phyloP scores from a whole-genome alignment of 2,888 invertebrate genomes.

The Mythimna loreyi region DNA sequence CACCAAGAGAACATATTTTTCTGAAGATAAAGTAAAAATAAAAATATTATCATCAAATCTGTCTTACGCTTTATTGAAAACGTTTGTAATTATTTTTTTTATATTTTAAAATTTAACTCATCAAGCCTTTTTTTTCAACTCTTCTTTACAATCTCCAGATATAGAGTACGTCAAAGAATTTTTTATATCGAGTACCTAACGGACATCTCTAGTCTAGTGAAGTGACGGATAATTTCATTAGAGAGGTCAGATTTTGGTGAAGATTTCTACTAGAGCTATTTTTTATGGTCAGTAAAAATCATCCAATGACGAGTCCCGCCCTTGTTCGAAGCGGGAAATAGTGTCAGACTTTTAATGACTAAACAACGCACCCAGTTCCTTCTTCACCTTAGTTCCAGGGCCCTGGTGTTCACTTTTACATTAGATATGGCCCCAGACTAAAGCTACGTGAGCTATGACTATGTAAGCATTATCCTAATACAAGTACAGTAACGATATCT shows the following conservation, averaged over 20 bases:
- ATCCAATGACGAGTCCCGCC: too few species aligned
- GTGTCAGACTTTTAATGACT: too few species aligned
- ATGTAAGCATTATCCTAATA: neutral
- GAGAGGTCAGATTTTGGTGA: neutral
- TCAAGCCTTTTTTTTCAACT: neutral
- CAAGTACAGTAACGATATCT: neutral
- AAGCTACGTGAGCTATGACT: too few species aligned
- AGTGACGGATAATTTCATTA: neutral
- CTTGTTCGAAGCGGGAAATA: too few species aligned
- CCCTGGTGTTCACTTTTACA: too few species aligned
- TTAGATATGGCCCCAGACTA: too few species aligned
- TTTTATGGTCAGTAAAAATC: too few species aligned
- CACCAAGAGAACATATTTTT: neutral
- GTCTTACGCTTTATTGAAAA: slow-evolving; percentile 26
- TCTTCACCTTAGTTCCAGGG: too few species aligned
- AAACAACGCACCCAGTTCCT: too few species aligned
- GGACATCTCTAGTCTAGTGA: too few species aligned
- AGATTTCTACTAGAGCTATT: neutral
- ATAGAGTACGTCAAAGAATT: neutral
- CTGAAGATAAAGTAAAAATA: slow-evolving; percentile 3
- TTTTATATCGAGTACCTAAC: too few species aligned
- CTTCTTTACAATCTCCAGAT: neutral
- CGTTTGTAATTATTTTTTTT: slow-evolving; percentile 1
- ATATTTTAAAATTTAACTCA: slow-evolving; percentile 9
- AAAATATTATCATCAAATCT: slow-evolving; percentile 21